A percentile compares a stretch with the other conserved stretches of the same genome.
These are phyloP conservation scores for Nomia melanderi DNA, from an alignment of 1,140 invertebrate genomes.

Conservation along the genomic window DNA sequence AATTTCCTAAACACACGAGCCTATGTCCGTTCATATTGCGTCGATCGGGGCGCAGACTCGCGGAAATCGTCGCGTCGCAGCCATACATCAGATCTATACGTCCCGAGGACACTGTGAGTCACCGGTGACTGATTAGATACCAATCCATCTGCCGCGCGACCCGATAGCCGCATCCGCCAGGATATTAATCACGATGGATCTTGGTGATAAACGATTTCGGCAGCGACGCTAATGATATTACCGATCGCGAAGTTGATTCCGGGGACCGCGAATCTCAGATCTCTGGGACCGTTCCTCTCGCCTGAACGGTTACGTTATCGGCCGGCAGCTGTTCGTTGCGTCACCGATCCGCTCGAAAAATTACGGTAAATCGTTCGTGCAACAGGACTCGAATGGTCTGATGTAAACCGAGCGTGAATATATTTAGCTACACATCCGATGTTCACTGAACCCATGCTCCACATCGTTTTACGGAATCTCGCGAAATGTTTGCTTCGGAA, in stretches of 20 bases:
- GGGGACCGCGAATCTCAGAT: neutral
- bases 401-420: constrained; percentile 53
- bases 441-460: constrained; percentile 25
- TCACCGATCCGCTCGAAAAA: constrained; percentile 51
- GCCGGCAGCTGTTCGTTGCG: constrained; percentile 39
- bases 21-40: no score
- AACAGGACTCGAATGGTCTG: constrained; percentile 43
- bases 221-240: constrained; percentile 47
- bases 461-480: constrained; percentile 44
- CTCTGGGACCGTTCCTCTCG: neutral
- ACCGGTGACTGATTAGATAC: constrained; percentile 65
- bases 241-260: constrained; percentile 40
- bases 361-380: constrained; percentile 35
- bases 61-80: constrained; percentile 26
- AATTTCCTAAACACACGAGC: no score
- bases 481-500: constrained; percentile 3
- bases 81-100: constrained; percentile 30
- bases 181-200: constrained; percentile 59
- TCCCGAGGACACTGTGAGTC: constrained; percentile 50
- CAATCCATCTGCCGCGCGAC: constrained; percentile 58
- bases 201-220: constrained; percentile 58
- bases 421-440: constrained; percentile 56
- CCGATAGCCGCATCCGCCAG: constrained; percentile 50
- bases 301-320: neutral
- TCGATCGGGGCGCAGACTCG: neutral